phyloP scores from a whole-genome alignment of 2,113 vertebrate species.

The Pseudolaguvia tuberculata region DNA sequence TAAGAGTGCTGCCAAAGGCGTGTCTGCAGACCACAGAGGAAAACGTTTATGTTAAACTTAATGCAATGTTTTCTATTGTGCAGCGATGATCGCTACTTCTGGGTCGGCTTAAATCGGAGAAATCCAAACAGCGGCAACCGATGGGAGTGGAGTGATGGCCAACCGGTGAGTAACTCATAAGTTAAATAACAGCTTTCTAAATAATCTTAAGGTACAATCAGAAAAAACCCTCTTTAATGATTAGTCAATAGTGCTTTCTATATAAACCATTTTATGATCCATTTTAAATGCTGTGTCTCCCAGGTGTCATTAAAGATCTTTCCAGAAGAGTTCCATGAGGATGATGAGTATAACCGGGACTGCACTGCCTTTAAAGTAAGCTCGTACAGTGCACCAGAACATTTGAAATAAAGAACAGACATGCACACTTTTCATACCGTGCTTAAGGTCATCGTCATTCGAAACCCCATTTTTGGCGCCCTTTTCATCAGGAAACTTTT shows the following conservation, averaged over 20 bases:
- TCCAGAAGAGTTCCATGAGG: constrained; percentile 73
- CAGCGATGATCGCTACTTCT: constrained; percentile 82
- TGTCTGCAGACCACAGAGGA: too few species aligned
- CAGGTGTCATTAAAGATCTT: constrained; percentile 79
- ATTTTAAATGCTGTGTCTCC: constrained; percentile 27
- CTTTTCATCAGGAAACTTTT: too few species aligned
- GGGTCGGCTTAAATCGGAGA: constrained; percentile 91
- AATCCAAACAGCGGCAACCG: constrained; percentile 78
- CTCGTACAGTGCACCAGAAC: neutral
- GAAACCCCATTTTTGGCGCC: too few species aligned
- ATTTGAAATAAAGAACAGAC: too few species aligned
- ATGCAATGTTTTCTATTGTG: constrained; percentile 27
- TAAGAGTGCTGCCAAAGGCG: too few species aligned
- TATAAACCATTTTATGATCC: neutral
- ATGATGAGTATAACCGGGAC: constrained; percentile 79
- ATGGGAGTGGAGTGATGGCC: constrained; percentile 90
- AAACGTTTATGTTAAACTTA: too few species aligned
- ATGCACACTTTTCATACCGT: too few species aligned
- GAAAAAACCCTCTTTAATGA: neutral
- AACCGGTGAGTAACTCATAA: constrained; percentile 74
- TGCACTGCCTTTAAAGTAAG: constrained; percentile 87
- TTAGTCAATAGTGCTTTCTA: neutral
- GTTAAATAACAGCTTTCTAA: neutral
- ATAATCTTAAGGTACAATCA: neutral
- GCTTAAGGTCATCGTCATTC: too few species aligned